These are phyloP conservation scores for Diachasma alloeum DNA, from an alignment of 1,140 invertebrate species.

Conservation along the genomic window DNA sequence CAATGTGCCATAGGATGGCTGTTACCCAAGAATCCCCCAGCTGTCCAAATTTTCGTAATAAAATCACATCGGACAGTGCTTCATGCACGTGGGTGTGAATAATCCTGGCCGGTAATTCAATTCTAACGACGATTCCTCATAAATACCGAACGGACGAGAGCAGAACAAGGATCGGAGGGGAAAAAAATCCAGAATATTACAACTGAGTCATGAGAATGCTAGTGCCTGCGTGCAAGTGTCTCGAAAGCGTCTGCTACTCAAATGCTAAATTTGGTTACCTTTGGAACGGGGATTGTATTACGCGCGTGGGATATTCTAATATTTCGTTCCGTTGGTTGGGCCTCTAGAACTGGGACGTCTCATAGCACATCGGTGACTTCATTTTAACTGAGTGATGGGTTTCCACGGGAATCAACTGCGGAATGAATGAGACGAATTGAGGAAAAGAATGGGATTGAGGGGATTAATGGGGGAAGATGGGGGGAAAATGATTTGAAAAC, in stretches of 20 bases:
- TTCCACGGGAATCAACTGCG: neutral
- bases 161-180: neutral
- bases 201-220: conserved; percentile 37
- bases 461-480: no score
- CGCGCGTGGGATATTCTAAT: conserved; percentile 56
- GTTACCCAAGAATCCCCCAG: neutral
- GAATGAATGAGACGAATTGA: neutral
- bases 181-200: conserved; percentile 4
- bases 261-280: conserved; percentile 55
- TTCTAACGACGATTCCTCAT: neutral
- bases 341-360: neutral
- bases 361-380: neutral
- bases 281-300: conserved; percentile 52
- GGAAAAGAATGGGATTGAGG: neutral
- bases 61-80: neutral
- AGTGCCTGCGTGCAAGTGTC: conserved; percentile 36
- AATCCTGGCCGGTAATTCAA: neutral
- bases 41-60: conserved; percentile 6
- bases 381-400: neutral
- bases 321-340: conserved; percentile 35
- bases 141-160: neutral
- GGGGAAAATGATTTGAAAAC: no score
- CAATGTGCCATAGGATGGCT: neutral
- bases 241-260: conserved; percentile 50
- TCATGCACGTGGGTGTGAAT: neutral